Evolutionary conservation across 2,113 vertebrate species (phyloP), one percentile per base, ranked within the genome.

Genomic region (Eolophus roseicapilla): DNA sequence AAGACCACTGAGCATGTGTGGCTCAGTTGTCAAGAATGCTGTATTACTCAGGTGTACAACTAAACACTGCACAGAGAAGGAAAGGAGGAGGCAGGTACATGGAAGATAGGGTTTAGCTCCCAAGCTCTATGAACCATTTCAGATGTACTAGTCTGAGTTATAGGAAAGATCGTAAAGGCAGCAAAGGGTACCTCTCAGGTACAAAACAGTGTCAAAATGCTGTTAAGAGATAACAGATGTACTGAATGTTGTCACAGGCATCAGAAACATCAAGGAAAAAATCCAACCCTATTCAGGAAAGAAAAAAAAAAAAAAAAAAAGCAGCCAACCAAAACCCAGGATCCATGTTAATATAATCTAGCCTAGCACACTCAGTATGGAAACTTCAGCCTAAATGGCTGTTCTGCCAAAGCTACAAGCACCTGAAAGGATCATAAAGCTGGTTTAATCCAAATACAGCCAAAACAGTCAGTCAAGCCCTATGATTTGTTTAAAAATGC

Each of bases 1-100:
- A 76, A 53, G 55, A 29, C 2, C 1, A 0, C 14, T 16, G 18
- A 62, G 37, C 53, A 41, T 1, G 1, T 6, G 29, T 2, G 4
- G 37, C 55, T 53, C 37, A 3, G 43, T 25, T 82, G 50, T 55
- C 16, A 39, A 78, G 50, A 71, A 35, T 23, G 52, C 7, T 1
- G 0, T 11, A 5, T 3, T 23, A 17, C 75, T 75, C 55, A 44
- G 50, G 27, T 29, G 31, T 62, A 28, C 2, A 1, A 28, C 25
- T 25, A 13, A 25, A 53, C 11, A 25, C 43, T 19, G 29, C 3
- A 2, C 29, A 60, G 17, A 64, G 29, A 46, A 68, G 17, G 35
- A 35, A 70, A 80, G 37, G 37, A 53, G 15, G 49, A 50, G 7
- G 27, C 59, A 86, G 53, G 16, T n/a, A 17, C 5, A 1, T 4